Evolutionary conservation across 2,888 invertebrate species (phyloP).

Genomic region (Campoletis raptor): DNA sequence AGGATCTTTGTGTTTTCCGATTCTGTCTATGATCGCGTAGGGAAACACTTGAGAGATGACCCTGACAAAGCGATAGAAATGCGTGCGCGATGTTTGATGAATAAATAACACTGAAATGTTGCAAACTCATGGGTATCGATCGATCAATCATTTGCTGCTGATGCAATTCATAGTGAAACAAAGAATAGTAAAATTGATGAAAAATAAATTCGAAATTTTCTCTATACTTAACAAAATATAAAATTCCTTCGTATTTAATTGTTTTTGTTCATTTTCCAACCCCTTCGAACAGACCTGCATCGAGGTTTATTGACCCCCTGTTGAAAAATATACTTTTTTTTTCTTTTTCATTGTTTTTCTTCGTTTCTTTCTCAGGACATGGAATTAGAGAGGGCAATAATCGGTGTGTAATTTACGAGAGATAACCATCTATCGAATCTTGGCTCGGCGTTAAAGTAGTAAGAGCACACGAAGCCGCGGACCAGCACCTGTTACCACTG

Average conservation of each 20-base stretch:
- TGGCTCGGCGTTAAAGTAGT: slow-evolving; percentile 42
- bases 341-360: not conserved
- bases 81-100: slow-evolving; percentile 8
- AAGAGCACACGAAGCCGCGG: slow-evolving; percentile 36
- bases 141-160: slow-evolving; percentile 13
- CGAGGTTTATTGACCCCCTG: slow-evolving; percentile 8
- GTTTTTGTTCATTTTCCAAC: not conserved
- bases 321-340: slow-evolving; percentile 10
- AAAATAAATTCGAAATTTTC: not conserved
- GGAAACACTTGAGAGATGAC: slow-evolving; percentile 42
- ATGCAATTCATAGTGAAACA: slow-evolving; percentile 2
- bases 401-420: slow-evolving; percentile 49
- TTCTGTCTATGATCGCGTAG: slow-evolving; percentile 13
- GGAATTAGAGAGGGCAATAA: slow-evolving; percentile 36
- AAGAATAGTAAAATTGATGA: not conserved
- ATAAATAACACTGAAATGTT: slow-evolving; percentile 27
- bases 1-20: slow-evolving; percentile 27
- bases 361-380: slow-evolving; percentile 11
- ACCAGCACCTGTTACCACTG: slow-evolving; percentile 50
- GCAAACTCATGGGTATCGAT: slow-evolving; percentile 11
- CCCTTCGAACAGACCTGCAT: not conserved
- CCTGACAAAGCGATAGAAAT: slow-evolving; percentile 35
- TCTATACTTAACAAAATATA: not conserved
- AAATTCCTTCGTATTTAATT: not conserved
- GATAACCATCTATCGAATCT: slow-evolving; percentile 55